Evolutionary conservation across 35 echinoderm and acorn worm species (phyloP), one percentile per base, ranked within the genome.

Genomic region (Holothuria glaberrima): DNA sequence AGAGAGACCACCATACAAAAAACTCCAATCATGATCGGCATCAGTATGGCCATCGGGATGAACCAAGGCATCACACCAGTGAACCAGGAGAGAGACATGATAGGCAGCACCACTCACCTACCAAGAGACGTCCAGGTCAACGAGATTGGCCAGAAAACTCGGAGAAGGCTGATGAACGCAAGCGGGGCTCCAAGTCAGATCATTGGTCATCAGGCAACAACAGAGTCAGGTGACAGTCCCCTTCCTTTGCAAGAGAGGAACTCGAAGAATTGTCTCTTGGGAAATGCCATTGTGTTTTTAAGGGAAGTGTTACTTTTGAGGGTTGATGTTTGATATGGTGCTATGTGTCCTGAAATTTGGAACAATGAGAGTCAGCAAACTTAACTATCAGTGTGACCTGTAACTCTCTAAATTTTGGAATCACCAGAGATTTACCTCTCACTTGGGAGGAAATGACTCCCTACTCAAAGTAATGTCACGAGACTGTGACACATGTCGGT

Each of bases 21-120:
- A 87, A 87, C 50, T 87, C 85, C 60, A 87, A 87, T 50, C 85
- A 87, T 50, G 85, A 87, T 24, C 62, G 85, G 10, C 85, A 87
- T 50, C 35, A 28, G 32, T 67, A 71, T n/a, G 66, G 85, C 35
- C 85, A 87, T 62, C 61, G 66, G 7, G 85, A 87, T 20, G 85
- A 87, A 25, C 35, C 60, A 20, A 87, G 85, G 24, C 85, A 87
- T 59, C 80, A 84, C 31, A 20, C 80, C 16, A 27, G 33, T 22
- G 80, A 84, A 30, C 20, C 80, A 26, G 54, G 33, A 32, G 80
- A 84, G 19, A 63, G 80, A 84, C 52, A 84, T 36, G 80, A 63
- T 16, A 21, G 80, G 20, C 80, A 41, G 19, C 74, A 78, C 38
- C 79, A 86, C 62, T 48, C 85, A 22, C 85, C 85, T 10, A 70